phyloP scores from a whole-genome alignment of 1,140 invertebrate species.

The Trachelipus rathkii region DNA sequence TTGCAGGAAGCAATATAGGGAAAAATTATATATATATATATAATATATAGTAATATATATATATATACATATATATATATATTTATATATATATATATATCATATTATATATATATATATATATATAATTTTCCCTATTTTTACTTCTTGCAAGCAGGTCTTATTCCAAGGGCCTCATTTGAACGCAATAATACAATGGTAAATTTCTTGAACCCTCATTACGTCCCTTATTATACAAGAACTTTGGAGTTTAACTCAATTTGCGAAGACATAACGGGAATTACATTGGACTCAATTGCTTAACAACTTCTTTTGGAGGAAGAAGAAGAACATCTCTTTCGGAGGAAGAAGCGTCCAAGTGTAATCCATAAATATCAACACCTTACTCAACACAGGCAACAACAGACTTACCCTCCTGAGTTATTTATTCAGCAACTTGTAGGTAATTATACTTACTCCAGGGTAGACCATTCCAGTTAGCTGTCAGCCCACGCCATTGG shows the following conservation, averaged over 20 bases:
- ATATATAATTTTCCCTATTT: too few species aligned
- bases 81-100: too few species aligned
- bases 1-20: too few species aligned
- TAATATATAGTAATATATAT: too few species aligned
- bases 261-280: constrained; percentile 4
- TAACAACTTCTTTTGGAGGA: background rate
- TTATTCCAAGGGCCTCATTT: too few species aligned
- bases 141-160: too few species aligned
- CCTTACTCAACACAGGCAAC: background rate
- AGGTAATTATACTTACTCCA: constrained; percentile 43
- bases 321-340: background rate
- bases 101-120: too few species aligned
- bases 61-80: too few species aligned
- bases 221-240: background rate
- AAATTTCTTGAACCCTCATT: background rate
- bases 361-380: background rate
- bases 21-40: too few species aligned
- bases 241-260: background rate
- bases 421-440: background rate
- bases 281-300: constrained; percentile 5
- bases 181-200: background rate
- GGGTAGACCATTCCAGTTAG: constrained; percentile 45
- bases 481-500: constrained; percentile 45
- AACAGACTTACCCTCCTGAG: background rate
- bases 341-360: background rate